Conservation (phyloP, 2,888 invertebrate genomes). For the Drosophila paranaensis region DNA sequence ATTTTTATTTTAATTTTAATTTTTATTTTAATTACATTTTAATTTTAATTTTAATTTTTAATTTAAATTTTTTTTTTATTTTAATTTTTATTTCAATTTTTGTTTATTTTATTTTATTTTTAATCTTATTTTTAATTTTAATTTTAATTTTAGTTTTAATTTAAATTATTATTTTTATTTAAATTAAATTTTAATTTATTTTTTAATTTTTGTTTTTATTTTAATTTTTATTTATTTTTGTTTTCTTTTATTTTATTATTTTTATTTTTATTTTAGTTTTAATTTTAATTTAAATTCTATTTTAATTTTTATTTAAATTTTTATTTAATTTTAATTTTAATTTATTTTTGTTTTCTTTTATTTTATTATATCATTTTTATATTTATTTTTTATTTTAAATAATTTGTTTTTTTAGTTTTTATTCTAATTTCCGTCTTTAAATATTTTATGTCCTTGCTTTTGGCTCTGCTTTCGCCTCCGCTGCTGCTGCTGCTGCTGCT, state of each 20-base stretch:
- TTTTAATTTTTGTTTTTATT: background rate
- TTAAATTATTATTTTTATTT: background rate
- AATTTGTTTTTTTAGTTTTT: too few species aligned
- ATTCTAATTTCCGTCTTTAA: constrained; percentile 13
- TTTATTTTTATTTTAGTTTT: too few species aligned
- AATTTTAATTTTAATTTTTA: background rate
- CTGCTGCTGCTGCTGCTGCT: constrained; percentile 17
- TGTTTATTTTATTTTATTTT: constrained; percentile 8
- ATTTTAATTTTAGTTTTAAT: background rate
- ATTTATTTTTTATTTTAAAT: too few species aligned
- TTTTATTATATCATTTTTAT: constrained; percentile 7
- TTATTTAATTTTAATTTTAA: too few species aligned
- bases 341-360: constrained; percentile 8
- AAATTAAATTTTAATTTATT: too few species aligned
- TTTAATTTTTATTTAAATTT: background rate
- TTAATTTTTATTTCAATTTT: too few species aligned
- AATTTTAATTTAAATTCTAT: background rate
- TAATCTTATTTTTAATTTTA: too few species aligned
- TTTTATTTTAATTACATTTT: too few species aligned
- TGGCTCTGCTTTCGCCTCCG: constrained; percentile 44
- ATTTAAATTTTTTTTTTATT: too few species aligned
- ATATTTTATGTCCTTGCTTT: constrained; percentile 54
- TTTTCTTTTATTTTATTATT: too few species aligned
- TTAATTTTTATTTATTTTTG: constrained; percentile 1
- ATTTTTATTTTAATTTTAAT: too few species aligned